These are phyloP conservation scores for Eulemur albifrons DNA, from an alignment of 2,797 vertebrate species.

Conservation along the genomic window DNA sequence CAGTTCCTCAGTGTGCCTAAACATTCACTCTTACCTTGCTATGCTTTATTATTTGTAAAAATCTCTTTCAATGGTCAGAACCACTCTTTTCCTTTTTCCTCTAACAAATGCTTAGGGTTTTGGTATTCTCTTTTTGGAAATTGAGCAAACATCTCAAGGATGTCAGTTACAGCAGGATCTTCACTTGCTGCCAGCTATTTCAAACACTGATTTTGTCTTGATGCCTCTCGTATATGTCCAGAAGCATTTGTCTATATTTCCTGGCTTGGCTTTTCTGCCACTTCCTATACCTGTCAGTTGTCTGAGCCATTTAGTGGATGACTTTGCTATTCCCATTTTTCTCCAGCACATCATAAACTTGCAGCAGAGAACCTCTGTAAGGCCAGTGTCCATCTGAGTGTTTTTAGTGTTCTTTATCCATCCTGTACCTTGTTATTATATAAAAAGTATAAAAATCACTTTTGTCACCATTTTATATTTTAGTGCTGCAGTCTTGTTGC, in stretches of 20 bases:
- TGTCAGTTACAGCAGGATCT: constrained; percentile 5
- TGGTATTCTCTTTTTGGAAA: not conserved
- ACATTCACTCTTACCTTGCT: not conserved
- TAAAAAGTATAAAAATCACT: not conserved
- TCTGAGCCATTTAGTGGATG: constrained; percentile 12
- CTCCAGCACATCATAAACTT: not conserved
- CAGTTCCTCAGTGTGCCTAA: not conserved
- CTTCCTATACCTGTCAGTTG: constrained; percentile 4
- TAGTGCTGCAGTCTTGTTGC: not conserved
- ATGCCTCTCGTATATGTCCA: not conserved
- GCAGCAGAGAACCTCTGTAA: not conserved
- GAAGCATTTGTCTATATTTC: constrained; percentile 47
- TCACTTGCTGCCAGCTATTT: constrained; percentile 23
- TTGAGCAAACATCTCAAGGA: not conserved
- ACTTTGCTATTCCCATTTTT: not conserved
- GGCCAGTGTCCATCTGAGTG: not conserved
- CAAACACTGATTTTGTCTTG: constrained; percentile 34
- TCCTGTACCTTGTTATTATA: not conserved
- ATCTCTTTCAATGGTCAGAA: not conserved
- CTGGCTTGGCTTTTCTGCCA: constrained; percentile 13
- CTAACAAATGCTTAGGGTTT: not conserved
- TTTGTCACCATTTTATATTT: not conserved
- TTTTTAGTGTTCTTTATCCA: not conserved
- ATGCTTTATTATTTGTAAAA: not conserved
- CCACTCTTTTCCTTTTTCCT: not conserved